phyloP scores from a whole-genome alignment of 2,113 vertebrate species.

The Muntiacus muntjak region DNA sequence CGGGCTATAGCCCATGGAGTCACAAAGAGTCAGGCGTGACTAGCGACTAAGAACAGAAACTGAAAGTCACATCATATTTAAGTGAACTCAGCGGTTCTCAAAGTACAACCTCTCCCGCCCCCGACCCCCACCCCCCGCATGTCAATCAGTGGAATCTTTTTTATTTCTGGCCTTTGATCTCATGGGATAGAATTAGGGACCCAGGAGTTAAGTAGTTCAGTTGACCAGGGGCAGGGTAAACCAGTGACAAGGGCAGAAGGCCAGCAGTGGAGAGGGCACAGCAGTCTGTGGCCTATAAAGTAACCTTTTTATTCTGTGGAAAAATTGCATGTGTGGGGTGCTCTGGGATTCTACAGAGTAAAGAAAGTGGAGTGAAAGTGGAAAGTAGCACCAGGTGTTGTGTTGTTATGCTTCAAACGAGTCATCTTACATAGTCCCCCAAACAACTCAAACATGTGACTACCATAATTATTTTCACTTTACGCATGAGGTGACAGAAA shows the following conservation, averaged over 20 bases:
- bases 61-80: not conserved
- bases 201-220: not conserved
- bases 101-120: not conserved
- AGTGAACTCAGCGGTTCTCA: not conserved
- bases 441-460: not conserved
- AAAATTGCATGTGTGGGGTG: not conserved
- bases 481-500: not conserved
- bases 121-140: fast-evolving
- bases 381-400: not conserved
- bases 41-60: not conserved
- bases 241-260: not conserved
- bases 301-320: not conserved
- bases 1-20: not conserved
- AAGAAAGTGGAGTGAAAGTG: not conserved
- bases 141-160: not conserved
- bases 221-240: not conserved
- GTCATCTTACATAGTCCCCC: not conserved
- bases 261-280: not conserved
- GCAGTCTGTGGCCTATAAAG: not conserved
- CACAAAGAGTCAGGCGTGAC: not conserved
- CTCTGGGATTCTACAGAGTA: not conserved
- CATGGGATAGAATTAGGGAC: not conserved
- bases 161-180: not conserved
- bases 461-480: not conserved
- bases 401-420: not conserved